These are phyloP conservation scores for Bryconaethiops microstoma DNA, from an alignment of 2,797 vertebrate species.

Conservation along the genomic window DNA sequence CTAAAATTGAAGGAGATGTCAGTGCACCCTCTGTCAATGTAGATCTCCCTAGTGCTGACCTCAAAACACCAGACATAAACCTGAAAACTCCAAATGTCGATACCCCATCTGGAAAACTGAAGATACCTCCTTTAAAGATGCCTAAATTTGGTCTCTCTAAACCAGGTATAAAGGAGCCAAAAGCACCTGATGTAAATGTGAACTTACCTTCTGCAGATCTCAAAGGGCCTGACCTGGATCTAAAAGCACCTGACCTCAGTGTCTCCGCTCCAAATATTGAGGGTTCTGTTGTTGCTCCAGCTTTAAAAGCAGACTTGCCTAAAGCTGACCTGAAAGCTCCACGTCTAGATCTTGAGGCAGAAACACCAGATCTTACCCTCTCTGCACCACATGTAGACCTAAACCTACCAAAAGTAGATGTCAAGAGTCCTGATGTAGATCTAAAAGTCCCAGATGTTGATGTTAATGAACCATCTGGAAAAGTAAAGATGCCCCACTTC, in stretches of 20 bases:
- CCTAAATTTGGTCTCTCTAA: slow-evolving; percentile 42
- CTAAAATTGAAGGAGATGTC: slow-evolving; percentile 44
- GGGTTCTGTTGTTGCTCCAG: slow-evolving; percentile 13
- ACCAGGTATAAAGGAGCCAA: slow-evolving; percentile 59
- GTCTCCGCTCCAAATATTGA: slow-evolving; percentile 33
- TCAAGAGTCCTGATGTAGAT: slow-evolving; percentile 55
- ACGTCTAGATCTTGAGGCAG: slow-evolving; percentile 37
- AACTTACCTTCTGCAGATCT: slow-evolving; percentile 45
- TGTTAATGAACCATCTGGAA: slow-evolving; percentile 61
- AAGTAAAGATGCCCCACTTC: slow-evolving; percentile 62
- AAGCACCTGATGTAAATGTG: slow-evolving; percentile 51
- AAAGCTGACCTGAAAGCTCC: slow-evolving; percentile 40
- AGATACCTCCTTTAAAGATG: slow-evolving; percentile 39
- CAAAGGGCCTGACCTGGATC: slow-evolving; percentile 25
- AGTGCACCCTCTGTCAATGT: slow-evolving; percentile 40
- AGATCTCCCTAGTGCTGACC: slow-evolving; percentile 41
- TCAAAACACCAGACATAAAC: slow-evolving; percentile 50
- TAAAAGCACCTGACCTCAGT: slow-evolving; percentile 36
- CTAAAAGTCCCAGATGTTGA: slow-evolving; percentile 55
- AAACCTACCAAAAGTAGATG: slow-evolving; percentile 54
- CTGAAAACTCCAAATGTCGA: slow-evolving; percentile 54
- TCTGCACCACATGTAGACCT: slow-evolving; percentile 62
- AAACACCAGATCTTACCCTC: slow-evolving; percentile 61
- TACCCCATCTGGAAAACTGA: slow-evolving; percentile 36
- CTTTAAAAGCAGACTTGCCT: slow-evolving; percentile 39